Evolutionary conservation across 2,888 invertebrate genomes (phyloP).

Genomic region (Cataglyphis rosenhaueri): DNA sequence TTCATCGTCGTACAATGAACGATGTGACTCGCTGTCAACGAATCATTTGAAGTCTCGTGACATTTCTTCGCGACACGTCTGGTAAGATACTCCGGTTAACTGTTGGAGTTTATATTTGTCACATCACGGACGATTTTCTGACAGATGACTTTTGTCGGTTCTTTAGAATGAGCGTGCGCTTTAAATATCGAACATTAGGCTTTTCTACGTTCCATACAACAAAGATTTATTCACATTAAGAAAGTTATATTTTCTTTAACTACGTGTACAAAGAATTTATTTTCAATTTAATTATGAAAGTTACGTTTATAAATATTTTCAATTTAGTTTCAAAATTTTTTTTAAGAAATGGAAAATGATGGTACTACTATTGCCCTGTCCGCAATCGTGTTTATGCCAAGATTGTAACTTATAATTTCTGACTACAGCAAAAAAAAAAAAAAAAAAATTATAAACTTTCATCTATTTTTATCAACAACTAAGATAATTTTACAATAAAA

Average conservation of each 20-base stretch:
- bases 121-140: not conserved
- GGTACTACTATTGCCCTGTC: not conserved
- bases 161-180: not conserved
- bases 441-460: not conserved
- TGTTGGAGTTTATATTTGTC: conserved; percentile 11
- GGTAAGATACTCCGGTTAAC: not conserved
- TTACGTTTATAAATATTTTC: not conserved
- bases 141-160: not conserved
- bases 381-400: not conserved
- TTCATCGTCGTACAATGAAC: not conserved
- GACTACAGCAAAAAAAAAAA: not conserved
- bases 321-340: not conserved
- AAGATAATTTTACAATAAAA: not conserved
- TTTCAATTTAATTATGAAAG: not conserved
- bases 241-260: not conserved
- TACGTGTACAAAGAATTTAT: not conserved
- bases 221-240: not conserved
- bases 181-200: not conserved
- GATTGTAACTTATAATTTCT: not conserved
- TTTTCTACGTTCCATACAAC: not conserved
- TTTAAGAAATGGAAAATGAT: not conserved
- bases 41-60: conserved; percentile 16
- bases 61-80: conserved; percentile 4
- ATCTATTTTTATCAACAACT: not conserved
- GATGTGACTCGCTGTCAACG: not conserved